These are phyloP conservation scores for Limosa lapponica DNA, from an alignment of 2,797 vertebrate species.

Conservation along the genomic window DNA sequence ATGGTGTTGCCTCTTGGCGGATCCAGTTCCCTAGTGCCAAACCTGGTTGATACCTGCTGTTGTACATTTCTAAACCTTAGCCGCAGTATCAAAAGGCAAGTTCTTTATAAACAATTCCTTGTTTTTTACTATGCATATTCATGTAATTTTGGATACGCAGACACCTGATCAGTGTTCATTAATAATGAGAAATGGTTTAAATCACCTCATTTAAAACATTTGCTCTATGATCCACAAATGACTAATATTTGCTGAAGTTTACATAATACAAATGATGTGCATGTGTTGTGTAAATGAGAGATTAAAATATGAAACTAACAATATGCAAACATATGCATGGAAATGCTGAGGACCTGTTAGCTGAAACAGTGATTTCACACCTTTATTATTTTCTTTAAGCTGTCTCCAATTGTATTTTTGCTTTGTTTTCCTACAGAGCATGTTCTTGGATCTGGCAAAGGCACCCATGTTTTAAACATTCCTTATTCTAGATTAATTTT, in stretches of 20 bases:
- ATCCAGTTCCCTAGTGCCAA: slow-evolving; percentile 14
- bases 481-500: slow-evolving; percentile 50
- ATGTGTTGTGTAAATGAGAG: slow-evolving; percentile 80
- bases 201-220: slow-evolving; percentile 83
- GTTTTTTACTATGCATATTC: slow-evolving; percentile 78
- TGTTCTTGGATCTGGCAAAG: slow-evolving; percentile 60
- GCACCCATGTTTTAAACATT: slow-evolving; percentile 58
- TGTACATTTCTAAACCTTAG: neutral
- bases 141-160: slow-evolving; percentile 78
- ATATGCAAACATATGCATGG: slow-evolving; percentile 79
- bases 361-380: slow-evolving; percentile 76
- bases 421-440: slow-evolving; percentile 63
- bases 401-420: slow-evolving; percentile 72
- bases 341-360: slow-evolving; percentile 75
- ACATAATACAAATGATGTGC: slow-evolving; percentile 83
- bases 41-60: neutral
- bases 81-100: slow-evolving; percentile 48
- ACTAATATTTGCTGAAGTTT: slow-evolving; percentile 83
- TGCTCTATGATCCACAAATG: slow-evolving; percentile 82
- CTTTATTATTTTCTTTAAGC: slow-evolving; percentile 76
- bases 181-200: slow-evolving; percentile 82
- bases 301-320: slow-evolving; percentile 81
- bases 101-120: slow-evolving; percentile 71
- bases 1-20: slow-evolving; percentile 12
- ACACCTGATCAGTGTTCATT: slow-evolving; percentile 81